Evolutionary conservation across 2,888 invertebrate genomes (phyloP), one percentile per base, ranked within the genome.

Genomic region (Vanessa cardui): DNA sequence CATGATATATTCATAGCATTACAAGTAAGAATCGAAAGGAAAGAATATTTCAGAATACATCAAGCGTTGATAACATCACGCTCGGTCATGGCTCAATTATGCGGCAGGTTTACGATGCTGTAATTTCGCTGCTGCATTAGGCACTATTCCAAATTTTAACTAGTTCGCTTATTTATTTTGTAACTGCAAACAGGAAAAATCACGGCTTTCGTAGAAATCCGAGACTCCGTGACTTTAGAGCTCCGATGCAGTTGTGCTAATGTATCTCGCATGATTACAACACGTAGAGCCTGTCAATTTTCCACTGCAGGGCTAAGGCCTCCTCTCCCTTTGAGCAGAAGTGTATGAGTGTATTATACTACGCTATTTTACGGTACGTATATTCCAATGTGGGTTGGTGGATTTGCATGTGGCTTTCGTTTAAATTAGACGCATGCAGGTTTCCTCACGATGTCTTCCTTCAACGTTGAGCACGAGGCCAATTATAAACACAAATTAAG

Each of bases 141-240:
- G 72, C 73, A 73, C 65, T 58, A 64, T 64, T 72, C 73, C 73
- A 73, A 70, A 73, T 69, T 72, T 66, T 67, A 72, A 65, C 69
- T 72, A 62, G 69, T 72, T 62, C 50, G 52, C 58, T 69, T 62
- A 68, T 66, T 68, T 66, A 67, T 72, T 72, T 72, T 72, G 59
- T 46, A 59, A 68, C 63, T 64, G 54, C 21, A 70, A 56, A 58
- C 31, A 54, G 16, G 52, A 58, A 56, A 44, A 67, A 62, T 64
- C 58, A 64, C 31, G 6, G 20, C 47, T n/a, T 15, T 15, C n/a
- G 50, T 39, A 62, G 16, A 44, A 58, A 58, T 58, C 18, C 26
- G 39, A n/a, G 58, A 64, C n/a, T 64, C 58, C 12, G 49, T 31
- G 20, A 21, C 49, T 66, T 2, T 54, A 26, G 7, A 54, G 54